These are phyloP conservation scores for Melinopterus prodromus DNA, from an alignment of 2,888 invertebrate species.

Conservation along the genomic window DNA sequence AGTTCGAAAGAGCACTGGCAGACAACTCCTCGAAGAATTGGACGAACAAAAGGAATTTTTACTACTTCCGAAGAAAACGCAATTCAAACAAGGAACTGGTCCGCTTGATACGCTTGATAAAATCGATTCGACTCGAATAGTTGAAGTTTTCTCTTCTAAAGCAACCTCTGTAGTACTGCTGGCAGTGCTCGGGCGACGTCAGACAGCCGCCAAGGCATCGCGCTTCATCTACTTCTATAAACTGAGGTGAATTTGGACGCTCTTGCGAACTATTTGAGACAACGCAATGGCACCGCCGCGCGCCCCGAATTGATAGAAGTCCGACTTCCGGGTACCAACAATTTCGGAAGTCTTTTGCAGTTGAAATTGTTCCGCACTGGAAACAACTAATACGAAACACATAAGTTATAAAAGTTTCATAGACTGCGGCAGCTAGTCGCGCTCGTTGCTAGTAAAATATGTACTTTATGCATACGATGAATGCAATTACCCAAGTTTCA, in stretches of 20 bases:
- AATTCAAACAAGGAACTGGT: neutral
- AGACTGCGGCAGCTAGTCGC: neutral
- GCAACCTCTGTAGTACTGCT: neutral
- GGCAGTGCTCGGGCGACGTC: neutral
- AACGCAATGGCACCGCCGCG: neutral
- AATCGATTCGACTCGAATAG: neutral
- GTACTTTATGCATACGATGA: neutral
- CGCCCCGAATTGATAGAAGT: neutral
- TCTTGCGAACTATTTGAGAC: neutral
- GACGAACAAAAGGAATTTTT: neutral
- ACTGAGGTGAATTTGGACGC: neutral
- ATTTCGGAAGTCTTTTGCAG: neutral
- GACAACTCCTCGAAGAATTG: neutral
- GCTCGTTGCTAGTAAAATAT: neutral
- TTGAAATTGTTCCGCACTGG: neutral
- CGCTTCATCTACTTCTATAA: neutral
- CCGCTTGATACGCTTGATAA: neutral
- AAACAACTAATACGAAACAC: neutral
- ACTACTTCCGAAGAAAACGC: neutral
- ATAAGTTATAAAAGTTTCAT: neutral
- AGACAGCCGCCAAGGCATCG: neutral
- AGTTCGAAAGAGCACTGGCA: neutral
- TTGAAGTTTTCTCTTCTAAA: neutral
- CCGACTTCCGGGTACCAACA: neutral
- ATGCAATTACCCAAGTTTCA: neutral